Conservation (phyloP, 2,797 vertebrate genomes). For the Furcifer pardalis region DNA sequence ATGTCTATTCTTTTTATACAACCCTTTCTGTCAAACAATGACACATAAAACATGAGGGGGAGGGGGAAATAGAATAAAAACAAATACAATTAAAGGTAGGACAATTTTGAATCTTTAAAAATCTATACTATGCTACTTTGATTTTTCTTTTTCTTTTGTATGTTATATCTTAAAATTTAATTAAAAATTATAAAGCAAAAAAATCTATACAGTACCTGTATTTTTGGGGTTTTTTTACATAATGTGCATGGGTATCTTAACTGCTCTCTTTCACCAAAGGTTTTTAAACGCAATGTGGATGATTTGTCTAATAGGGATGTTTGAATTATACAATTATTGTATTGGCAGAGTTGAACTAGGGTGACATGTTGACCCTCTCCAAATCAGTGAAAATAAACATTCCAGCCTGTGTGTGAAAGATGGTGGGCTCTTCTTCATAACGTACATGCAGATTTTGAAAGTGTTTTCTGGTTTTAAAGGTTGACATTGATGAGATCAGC, state of each 20-base stretch:
- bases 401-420: not conserved
- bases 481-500: not conserved
- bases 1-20: not conserved
- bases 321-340: no score
- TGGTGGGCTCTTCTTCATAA: not conserved
- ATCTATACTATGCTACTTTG: no score
- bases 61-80: not conserved
- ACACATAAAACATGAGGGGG: not conserved
- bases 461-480: not conserved
- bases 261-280: no score
- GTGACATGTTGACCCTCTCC: no score
- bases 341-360: no score
- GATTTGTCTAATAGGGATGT: no score
- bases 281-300: no score
- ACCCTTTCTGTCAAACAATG: not conserved
- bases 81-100: not conserved
- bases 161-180: no score
- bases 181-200: no score
- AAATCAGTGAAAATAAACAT: not conserved
- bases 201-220: no score
- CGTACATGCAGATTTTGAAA: not conserved
- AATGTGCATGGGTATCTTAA: not conserved
- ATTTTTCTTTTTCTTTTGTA: no score
- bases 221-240: not conserved
- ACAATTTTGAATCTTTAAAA: not conserved